These are phyloP conservation scores for Heptranchias perlo DNA, from an alignment of 2,113 vertebrate species.

Conservation along the genomic window DNA sequence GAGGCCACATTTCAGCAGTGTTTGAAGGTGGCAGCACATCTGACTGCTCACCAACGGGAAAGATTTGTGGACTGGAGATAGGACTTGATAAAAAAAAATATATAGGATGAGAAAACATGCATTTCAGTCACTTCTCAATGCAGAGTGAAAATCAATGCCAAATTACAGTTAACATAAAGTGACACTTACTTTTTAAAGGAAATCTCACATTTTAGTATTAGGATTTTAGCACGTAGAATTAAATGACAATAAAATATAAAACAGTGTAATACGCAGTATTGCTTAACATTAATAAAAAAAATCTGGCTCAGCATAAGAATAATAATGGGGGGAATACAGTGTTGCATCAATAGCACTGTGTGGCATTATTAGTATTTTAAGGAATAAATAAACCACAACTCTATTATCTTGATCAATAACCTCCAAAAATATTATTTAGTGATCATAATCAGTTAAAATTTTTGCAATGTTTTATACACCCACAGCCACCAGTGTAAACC, in stretches of 20 bases:
- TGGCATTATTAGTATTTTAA: neutral
- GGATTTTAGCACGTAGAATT: neutral
- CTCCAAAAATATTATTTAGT: neutral
- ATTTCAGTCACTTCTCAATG: neutral
- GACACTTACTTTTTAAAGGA: neutral
- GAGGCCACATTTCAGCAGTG: constrained; percentile 63
- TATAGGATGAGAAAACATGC: neutral
- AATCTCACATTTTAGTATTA: neutral
- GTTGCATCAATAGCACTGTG: neutral
- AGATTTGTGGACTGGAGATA: constrained; percentile 44
- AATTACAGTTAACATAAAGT: neutral
- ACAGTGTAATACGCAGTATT: neutral
- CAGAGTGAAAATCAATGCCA: neutral
- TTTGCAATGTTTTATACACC: neutral
- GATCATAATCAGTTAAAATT: neutral
- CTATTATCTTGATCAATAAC: neutral
- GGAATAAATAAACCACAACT: neutral
- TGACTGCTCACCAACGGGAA: constrained; percentile 71
- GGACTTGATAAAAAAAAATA: neutral
- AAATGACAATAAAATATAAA: neutral
- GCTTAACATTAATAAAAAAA: neutral
- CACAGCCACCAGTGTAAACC: neutral
- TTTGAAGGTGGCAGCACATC: constrained; percentile 78
- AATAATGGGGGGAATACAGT: neutral
- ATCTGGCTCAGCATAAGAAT: neutral